Conservation (phyloP, 2,888 invertebrate genomes). For the Pseudoips prasinana region DNA sequence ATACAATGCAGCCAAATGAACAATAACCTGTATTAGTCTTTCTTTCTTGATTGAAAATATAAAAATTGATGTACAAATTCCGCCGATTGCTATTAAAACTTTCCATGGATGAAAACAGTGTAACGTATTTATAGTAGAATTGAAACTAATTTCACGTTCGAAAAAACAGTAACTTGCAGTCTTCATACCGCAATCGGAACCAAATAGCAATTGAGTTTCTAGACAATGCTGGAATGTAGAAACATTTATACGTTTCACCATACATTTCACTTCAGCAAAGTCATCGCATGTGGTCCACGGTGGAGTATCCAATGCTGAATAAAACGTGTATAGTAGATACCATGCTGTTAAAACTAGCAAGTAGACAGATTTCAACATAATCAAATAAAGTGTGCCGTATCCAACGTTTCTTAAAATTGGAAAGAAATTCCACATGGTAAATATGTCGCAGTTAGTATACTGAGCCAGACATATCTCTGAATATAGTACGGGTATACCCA, state of each 20-base stretch:
- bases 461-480: slow-evolving; percentile 69
- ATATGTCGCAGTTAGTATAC: slow-evolving; percentile 58
- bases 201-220: slow-evolving; percentile 56
- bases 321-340: slow-evolving; percentile 62
- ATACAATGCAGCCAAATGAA: slow-evolving; percentile 46
- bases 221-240: slow-evolving; percentile 68
- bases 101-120: slow-evolving; percentile 55
- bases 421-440: slow-evolving; percentile 65
- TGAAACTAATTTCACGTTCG: slow-evolving; percentile 57
- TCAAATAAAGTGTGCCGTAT: slow-evolving; percentile 51
- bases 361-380: slow-evolving; percentile 53
- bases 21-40: slow-evolving; percentile 44
- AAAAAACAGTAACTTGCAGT: slow-evolving; percentile 66
- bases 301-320: slow-evolving; percentile 54
- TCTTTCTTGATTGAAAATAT: slow-evolving; percentile 55
- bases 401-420: slow-evolving; percentile 62
- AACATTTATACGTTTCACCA: slow-evolving; percentile 65
- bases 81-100: slow-evolving; percentile 36
- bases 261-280: slow-evolving; percentile 53
- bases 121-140: slow-evolving; percentile 38
- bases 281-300: slow-evolving; percentile 66
- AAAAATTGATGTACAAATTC: slow-evolving; percentile 44
- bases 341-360: slow-evolving; percentile 54
- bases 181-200: slow-evolving; percentile 64
- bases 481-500: slow-evolving; percentile 66